phyloP scores from a whole-genome alignment of 2,888 invertebrate genomes.

The Phorcus lineatus region DNA sequence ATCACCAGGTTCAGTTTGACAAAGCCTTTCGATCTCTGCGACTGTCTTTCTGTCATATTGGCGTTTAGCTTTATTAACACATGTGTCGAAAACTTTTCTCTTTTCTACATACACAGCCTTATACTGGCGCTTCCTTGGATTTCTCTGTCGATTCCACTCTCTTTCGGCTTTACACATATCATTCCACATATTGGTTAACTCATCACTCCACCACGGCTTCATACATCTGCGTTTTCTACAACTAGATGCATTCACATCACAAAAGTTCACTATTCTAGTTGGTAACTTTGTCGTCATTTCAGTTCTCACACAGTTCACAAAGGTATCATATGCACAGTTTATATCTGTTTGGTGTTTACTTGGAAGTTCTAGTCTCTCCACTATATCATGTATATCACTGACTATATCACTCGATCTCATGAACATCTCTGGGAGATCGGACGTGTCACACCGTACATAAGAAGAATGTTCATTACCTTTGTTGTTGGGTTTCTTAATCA shows the following conservation, averaged over 20 bases:
- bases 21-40: neutral
- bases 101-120: conserved; percentile 2
- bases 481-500: neutral
- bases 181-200: neutral
- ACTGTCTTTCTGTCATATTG: neutral
- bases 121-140: neutral
- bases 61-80: neutral
- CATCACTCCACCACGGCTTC: neutral
- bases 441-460: neutral
- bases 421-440: neutral
- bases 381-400: neutral
- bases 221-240: neutral
- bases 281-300: neutral
- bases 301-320: neutral
- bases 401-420: neutral
- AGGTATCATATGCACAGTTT: neutral
- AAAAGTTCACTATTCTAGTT: neutral
- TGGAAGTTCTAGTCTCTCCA: neutral
- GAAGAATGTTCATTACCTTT: neutral
- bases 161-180: neutral
- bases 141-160: neutral
- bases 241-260: neutral
- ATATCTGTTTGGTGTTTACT: neutral
- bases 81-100: neutral
- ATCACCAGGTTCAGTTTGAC: neutral